Evolutionary conservation across 1,140 invertebrate species (phyloP).

Genomic region (Lepidurus packardi): DNA sequence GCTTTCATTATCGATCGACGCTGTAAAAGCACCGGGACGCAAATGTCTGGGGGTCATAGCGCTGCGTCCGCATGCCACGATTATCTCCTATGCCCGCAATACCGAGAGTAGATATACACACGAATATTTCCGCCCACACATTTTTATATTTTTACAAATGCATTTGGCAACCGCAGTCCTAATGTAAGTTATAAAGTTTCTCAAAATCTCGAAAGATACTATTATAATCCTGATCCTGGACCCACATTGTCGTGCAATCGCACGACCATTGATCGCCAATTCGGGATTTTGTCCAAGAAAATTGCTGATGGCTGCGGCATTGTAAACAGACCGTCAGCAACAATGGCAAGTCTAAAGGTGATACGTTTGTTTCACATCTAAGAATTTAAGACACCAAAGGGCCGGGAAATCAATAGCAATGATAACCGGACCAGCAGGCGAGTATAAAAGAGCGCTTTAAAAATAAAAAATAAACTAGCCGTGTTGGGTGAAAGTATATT

Average conservation of each 20-base stretch:
- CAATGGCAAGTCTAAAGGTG: background rate
- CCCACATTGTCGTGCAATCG: too few species aligned
- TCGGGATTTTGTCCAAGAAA: too few species aligned
- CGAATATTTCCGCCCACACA: background rate
- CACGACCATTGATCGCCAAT: too few species aligned
- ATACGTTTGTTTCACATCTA: background rate
- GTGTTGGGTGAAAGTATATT: too few species aligned
- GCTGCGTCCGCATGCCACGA: conserved; percentile 16
- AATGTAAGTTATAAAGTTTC: too few species aligned
- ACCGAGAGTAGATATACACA: background rate
- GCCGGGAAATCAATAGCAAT: background rate
- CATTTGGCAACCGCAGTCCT: too few species aligned
- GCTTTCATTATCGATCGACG: conserved; percentile 18
- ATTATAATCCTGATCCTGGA: too few species aligned
- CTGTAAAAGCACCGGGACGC: conserved; percentile 20
- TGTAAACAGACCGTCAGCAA: too few species aligned
- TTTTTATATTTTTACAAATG: background rate
- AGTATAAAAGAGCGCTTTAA: background rate
- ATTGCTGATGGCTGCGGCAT: too few species aligned
- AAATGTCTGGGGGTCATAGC: conserved; percentile 18
- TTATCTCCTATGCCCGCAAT: background rate
- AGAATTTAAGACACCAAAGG: background rate
- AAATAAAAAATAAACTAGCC: background rate
- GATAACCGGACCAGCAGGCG: background rate
- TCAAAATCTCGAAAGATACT: too few species aligned